Conservation (phyloP, 1,140 invertebrate species). For the Procambarus clarkii region DNA sequence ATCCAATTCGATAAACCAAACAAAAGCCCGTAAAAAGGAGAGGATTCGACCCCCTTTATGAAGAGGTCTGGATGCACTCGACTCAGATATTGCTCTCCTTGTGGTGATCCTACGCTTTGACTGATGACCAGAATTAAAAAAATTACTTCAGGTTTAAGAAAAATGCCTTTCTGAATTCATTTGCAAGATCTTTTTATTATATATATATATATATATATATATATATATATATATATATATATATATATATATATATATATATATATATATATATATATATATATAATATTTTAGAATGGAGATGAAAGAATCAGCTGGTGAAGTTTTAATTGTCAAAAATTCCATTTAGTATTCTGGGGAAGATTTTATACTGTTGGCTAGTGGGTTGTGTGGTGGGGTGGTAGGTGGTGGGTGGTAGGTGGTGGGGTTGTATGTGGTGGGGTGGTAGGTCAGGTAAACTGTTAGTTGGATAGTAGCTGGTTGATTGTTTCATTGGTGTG, state of each 20-base stretch:
- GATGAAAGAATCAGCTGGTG: conserved; percentile 26
- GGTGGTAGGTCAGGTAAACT: no score
- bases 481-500: no score
- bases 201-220: no score
- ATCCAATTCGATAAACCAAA: conserved; percentile 30
- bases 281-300: not conserved
- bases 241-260: no score
- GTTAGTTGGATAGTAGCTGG: no score
- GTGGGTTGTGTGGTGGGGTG: no score
- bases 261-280: no score
- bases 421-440: no score
- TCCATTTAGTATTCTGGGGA: not conserved
- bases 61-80: conserved; percentile 32
- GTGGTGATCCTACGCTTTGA: conserved; percentile 33
- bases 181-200: not conserved
- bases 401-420: no score
- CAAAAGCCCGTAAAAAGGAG: conserved; percentile 13
- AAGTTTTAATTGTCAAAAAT: conserved; percentile 60
- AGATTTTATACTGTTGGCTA: no score
- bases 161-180: conserved; percentile 9
- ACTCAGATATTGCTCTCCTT: conserved; percentile 24
- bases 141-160: not conserved
- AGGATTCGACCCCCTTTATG: conserved; percentile 20
- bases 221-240: no score
- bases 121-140: conserved; percentile 36